Evolutionary conservation across 2,888 invertebrate species (phyloP).

Genomic region (Prenolepis imparis): DNA sequence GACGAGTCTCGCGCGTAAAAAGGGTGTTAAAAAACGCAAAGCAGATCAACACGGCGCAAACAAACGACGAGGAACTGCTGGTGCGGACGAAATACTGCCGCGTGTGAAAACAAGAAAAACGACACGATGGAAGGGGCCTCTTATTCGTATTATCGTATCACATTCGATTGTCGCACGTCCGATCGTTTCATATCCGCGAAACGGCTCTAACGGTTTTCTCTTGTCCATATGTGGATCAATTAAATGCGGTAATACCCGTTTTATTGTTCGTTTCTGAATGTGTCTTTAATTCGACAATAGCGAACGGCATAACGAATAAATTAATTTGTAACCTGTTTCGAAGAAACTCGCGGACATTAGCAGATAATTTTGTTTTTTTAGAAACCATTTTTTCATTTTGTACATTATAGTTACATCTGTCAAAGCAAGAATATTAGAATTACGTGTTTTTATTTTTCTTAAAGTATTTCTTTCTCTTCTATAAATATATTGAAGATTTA

Average conservation of each 20-base stretch:
- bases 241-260: conserved; percentile 52
- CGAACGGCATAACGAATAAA: not conserved
- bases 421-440: not conserved
- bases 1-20: conserved; percentile 57
- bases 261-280: conserved; percentile 56
- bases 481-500: not conserved
- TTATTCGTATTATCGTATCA: conserved; percentile 71
- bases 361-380: not conserved
- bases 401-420: not conserved
- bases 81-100: conserved; percentile 61
- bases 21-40: conserved; percentile 66
- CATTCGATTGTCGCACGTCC: conserved; percentile 67
- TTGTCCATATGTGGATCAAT: conserved; percentile 60
- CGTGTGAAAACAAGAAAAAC: conserved; percentile 76
- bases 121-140: conserved; percentile 72
- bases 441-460: not conserved
- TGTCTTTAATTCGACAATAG: conserved; percentile 8
- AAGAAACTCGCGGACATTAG: not conserved
- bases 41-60: conserved; percentile 25
- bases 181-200: conserved; percentile 12
- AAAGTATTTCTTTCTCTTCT: not conserved
- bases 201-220: conserved; percentile 65
- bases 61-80: conserved; percentile 47
- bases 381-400: not conserved
- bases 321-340: not conserved